Evolutionary conservation across 1,140 invertebrate species (phyloP).

Genomic region (Pseudomyrmex flavicornis): DNA sequence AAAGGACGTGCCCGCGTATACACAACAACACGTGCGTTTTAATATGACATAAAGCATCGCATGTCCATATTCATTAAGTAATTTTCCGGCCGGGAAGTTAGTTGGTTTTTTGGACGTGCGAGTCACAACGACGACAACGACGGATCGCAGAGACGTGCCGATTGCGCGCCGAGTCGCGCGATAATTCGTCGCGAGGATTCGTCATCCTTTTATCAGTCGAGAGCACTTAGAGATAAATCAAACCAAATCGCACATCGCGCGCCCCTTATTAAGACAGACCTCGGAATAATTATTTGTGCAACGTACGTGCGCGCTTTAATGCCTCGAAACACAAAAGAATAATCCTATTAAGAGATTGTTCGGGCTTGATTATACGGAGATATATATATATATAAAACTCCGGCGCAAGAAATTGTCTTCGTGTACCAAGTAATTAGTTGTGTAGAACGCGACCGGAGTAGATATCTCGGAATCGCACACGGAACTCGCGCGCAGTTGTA

Average conservation of each 20-base stretch:
- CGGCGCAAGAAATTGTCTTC: conserved; percentile 53
- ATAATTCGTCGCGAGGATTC: neutral
- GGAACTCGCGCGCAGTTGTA: too few relatives aligned
- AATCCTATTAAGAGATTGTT: too few relatives aligned
- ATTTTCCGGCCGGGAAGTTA: conserved; percentile 74
- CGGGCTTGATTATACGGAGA: too few relatives aligned
- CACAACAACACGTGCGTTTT: conserved; percentile 75
- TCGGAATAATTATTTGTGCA: conserved; percentile 7
- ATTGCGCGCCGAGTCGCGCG: conserved; percentile 17
- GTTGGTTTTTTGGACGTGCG: neutral
- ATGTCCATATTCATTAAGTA: conserved; percentile 84
- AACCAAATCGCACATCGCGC: neutral
- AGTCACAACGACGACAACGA: conserved; percentile 22
- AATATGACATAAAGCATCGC: conserved; percentile 83
- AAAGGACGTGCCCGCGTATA: conserved; percentile 70
- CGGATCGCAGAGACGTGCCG: neutral
- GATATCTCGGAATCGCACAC: neutral
- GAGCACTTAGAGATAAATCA: conserved; percentile 1
- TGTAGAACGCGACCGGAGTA: conserved; percentile 2
- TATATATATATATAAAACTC: too few relatives aligned
- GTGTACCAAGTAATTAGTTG: conserved; percentile 49
- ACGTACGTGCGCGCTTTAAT: neutral
- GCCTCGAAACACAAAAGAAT: too few relatives aligned
- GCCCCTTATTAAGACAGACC: neutral
- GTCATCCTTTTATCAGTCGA: conserved; percentile 23